These are phyloP conservation scores for Brachypteracias leptosomus DNA, from an alignment of 2,113 vertebrate genomes.

Conservation along the genomic window DNA sequence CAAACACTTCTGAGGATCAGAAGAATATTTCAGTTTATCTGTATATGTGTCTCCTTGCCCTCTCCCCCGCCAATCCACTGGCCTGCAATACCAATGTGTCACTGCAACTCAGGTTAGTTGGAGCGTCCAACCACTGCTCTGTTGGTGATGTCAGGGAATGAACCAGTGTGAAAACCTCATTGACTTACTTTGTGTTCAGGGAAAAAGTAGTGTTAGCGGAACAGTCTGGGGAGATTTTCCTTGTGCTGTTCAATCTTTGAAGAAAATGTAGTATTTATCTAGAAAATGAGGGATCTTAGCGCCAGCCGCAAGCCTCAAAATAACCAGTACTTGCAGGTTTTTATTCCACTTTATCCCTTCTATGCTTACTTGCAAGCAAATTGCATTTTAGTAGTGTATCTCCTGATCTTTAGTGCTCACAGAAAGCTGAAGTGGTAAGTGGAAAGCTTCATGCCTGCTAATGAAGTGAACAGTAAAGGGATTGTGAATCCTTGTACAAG, in stretches of 20 bases:
- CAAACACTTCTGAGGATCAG: neutral
- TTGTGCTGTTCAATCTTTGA: neutral
- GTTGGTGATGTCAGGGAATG: neutral
- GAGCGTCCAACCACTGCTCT: accelerated
- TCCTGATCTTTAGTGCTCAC: neutral
- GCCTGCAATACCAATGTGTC: neutral
- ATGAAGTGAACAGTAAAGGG: neutral
- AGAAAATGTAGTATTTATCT: neutral
- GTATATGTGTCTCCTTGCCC: neutral
- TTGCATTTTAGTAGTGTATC: neutral
- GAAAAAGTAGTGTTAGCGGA: neutral
- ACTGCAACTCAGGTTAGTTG: neutral
- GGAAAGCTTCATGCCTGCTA: neutral
- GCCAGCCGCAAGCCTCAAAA: neutral
- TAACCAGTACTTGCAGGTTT: neutral
- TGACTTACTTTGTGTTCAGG: neutral
- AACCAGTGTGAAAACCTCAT: neutral
- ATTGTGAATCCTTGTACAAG: neutral
- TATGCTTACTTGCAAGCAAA: neutral
- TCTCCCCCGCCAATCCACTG: neutral
- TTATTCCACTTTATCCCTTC: neutral
- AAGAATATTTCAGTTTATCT: neutral
- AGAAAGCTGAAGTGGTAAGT: neutral
- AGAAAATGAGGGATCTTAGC: neutral
- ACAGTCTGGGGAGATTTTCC: neutral